Conservation (phyloP, 1,140 invertebrate species). For the Helicorthomorpha holstii region DNA sequence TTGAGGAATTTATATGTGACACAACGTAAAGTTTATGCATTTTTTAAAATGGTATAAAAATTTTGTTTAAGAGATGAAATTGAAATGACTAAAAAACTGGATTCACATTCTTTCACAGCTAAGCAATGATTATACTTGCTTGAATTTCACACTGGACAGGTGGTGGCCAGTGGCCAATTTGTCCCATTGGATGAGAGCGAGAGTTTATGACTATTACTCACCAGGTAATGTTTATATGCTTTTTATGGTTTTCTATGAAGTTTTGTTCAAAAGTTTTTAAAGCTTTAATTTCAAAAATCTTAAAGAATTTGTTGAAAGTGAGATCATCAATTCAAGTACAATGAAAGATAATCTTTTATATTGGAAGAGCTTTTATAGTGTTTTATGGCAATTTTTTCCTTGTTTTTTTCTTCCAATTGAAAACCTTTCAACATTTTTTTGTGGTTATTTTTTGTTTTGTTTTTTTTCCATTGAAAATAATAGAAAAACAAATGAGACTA, state of each 20-base stretch:
- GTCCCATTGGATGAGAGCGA: constrained; percentile 33
- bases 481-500: too few relatives aligned
- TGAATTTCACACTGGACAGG: constrained; percentile 30
- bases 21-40: constrained; percentile 26
- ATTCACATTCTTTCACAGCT: constrained; percentile 21
- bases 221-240: constrained; percentile 36
- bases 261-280: neutral
- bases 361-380: too few relatives aligned
- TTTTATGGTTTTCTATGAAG: neutral
- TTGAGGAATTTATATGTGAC: constrained; percentile 20
- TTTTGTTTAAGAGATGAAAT: neutral
- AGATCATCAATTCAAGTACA: too few relatives aligned
- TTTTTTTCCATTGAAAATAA: too few relatives aligned
- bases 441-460: too few relatives aligned
- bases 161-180: constrained; percentile 43
- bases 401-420: too few relatives aligned
- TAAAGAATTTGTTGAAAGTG: too few relatives aligned
- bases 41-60: constrained; percentile 24
- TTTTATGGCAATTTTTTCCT: too few relatives aligned
- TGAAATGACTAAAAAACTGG: constrained; percentile 1
- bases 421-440: too few relatives aligned
- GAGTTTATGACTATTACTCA: constrained; percentile 39
- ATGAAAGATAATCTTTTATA: too few relatives aligned
- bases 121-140: constrained; percentile 26
- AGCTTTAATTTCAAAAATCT: neutral